These are phyloP conservation scores for Centropus bengalensis DNA, from an alignment of 2,113 vertebrate species.

Conservation along the genomic window DNA sequence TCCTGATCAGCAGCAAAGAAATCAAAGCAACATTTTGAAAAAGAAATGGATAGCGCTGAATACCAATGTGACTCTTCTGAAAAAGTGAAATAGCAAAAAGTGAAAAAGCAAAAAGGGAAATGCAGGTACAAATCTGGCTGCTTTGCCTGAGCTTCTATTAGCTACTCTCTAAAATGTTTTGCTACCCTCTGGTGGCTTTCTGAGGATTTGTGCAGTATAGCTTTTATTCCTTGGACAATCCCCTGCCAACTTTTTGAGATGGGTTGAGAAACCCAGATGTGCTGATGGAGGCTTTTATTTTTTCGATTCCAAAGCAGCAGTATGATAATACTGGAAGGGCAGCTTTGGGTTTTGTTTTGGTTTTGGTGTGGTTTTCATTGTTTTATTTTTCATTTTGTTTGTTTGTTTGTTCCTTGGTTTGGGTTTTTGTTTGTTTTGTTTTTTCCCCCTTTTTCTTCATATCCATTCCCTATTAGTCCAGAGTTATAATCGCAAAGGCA, in stretches of 20 bases:
- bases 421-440: not conserved
- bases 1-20: not conserved
- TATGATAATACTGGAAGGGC: not conserved
- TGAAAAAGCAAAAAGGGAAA: not conserved
- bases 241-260: not conserved
- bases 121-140: not conserved
- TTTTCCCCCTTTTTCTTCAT: not conserved
- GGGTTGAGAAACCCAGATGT: not conserved
- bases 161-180: slow-evolving; percentile 53
- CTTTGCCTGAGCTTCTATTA: not conserved
- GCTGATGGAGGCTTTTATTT: not conserved
- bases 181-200: slow-evolving; percentile 76
- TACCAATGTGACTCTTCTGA: not conserved
- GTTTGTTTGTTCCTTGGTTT: fast-evolving
- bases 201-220: not conserved
- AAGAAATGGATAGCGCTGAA: not conserved
- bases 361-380: too few relatives aligned
- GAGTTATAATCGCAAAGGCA: not conserved
- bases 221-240: not conserved
- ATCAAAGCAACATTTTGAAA: not conserved
- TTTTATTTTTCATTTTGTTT: fast-evolving
- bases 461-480: not conserved
- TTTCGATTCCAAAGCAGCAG: not conserved
- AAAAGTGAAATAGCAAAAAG: not conserved
- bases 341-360: not conserved